phyloP scores from a whole-genome alignment of 2,797 vertebrate species.

The Numenius phaeopus region DNA sequence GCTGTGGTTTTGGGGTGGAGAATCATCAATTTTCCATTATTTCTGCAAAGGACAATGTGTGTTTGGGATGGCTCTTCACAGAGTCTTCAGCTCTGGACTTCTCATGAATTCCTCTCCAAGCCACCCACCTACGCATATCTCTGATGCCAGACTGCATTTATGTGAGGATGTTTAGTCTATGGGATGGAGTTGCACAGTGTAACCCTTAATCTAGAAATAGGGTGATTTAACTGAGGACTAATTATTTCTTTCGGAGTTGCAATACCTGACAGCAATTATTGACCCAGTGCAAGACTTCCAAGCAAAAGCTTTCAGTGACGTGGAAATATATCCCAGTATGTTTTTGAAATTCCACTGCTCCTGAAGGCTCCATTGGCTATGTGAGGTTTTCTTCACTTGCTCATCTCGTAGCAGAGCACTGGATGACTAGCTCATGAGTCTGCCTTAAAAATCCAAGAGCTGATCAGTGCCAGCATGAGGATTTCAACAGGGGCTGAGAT shows the following conservation, averaged over 20 bases:
- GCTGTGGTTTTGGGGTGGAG: neutral
- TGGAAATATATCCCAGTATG: neutral
- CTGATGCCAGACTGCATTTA: neutral
- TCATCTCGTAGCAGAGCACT: neutral
- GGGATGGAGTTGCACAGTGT: neutral
- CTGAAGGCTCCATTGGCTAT: neutral
- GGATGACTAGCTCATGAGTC: neutral
- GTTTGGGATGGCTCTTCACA: neutral
- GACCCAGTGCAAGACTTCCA: neutral
- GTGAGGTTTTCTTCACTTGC: conserved; percentile 27
- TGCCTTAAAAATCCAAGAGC: neutral
- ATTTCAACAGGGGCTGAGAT: neutral
- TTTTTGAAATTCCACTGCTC: neutral
- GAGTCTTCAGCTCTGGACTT: neutral
- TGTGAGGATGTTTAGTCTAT: neutral
- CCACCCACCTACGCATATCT: neutral
- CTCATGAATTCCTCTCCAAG: neutral
- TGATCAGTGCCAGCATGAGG: fast-evolving
- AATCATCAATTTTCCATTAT: neutral
- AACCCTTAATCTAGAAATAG: neutral
- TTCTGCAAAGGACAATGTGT: conserved; percentile 25
- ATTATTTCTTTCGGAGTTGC: neutral
- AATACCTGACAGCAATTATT: neutral
- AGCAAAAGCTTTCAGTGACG: neutral
- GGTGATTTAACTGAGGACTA: neutral